Conservation (phyloP, 2,797 vertebrate species). For the Cirrhinus mrigala region DNA sequence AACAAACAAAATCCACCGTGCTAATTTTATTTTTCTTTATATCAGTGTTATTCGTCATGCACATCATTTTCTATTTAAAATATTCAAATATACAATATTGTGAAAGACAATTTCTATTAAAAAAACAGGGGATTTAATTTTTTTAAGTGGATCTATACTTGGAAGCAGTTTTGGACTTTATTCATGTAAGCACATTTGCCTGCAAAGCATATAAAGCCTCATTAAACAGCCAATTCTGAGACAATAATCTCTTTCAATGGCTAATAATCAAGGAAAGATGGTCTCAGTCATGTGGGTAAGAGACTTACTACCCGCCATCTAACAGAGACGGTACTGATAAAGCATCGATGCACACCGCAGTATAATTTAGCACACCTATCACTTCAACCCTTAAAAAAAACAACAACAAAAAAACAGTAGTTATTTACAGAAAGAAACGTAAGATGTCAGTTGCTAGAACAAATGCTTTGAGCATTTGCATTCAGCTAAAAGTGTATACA, state of each 20-base stretch:
- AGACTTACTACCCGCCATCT: neutral
- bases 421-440: neutral
- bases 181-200: neutral
- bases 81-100: neutral
- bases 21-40: neutral
- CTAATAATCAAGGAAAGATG: slow-evolving; percentile 10
- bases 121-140: too few species aligned
- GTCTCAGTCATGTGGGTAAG: neutral
- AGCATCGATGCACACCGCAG: neutral
- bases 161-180: neutral
- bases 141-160: neutral
- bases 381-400: neutral
- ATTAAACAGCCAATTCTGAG: slow-evolving; percentile 9
- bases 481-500: neutral
- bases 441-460: neutral
- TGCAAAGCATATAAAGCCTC: neutral
- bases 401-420: neutral
- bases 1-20: neutral
- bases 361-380: neutral
- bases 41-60: neutral
- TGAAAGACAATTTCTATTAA: neutral
- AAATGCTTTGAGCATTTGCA: neutral
- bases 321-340: neutral
- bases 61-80: neutral
- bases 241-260: slow-evolving; percentile 12